phyloP scores from a whole-genome alignment of 2,797 vertebrate genomes.

The Bryconaethiops microstoma region DNA sequence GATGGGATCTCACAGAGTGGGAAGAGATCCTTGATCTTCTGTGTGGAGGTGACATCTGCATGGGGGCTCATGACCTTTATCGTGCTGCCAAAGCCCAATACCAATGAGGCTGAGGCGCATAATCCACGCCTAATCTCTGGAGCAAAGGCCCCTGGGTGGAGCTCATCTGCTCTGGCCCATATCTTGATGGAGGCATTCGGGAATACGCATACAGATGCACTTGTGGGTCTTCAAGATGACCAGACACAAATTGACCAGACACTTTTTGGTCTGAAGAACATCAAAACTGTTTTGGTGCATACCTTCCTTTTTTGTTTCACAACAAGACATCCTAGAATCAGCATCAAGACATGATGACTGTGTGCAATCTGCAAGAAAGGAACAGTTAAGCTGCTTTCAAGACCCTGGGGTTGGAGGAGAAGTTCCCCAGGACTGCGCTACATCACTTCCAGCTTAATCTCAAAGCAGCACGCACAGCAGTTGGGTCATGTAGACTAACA shows the following conservation, averaged over 20 bases:
- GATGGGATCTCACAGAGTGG: conserved; percentile 16
- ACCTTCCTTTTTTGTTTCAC: not conserved
- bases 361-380: not conserved
- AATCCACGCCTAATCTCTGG: conserved; percentile 54
- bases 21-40: conserved; percentile 33
- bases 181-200: conserved; percentile 20
- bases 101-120: conserved; percentile 52
- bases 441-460: conserved; percentile 23
- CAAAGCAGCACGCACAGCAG: conserved; percentile 31
- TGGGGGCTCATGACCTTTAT: conserved; percentile 55
- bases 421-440: not conserved
- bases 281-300: no score
- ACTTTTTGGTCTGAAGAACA: not conserved
- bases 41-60: conserved; percentile 34
- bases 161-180: conserved; percentile 53
- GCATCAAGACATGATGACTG: not conserved
- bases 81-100: conserved; percentile 49
- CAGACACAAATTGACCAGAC: not conserved
- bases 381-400: not conserved
- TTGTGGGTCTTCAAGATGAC: not conserved
- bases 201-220: conserved; percentile 6
- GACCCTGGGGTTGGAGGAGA: not conserved
- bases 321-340: not conserved
- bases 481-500: conserved; percentile 35
- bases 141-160: conserved; percentile 52